A percentile compares a stretch with the other conserved stretches of the same genome.
Evolutionary conservation across 1,140 invertebrate species (phyloP).

Genomic region (Zaprionus kolodkinae): DNA sequence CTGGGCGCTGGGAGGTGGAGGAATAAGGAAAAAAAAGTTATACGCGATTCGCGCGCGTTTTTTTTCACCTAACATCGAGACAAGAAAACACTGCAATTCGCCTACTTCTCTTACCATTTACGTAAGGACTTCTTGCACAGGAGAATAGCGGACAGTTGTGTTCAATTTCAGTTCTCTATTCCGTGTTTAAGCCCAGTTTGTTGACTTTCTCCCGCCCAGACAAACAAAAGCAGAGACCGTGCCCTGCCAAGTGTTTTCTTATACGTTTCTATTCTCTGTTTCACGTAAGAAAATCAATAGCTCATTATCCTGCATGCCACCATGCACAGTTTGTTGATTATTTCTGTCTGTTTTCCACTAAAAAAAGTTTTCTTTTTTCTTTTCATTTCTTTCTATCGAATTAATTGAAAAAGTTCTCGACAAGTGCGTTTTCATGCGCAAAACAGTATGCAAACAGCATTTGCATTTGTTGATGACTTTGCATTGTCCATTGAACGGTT

Average conservation of each 20-base stretch:
- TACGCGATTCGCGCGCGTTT: constrained; percentile 37
- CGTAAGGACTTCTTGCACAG: constrained; percentile 26
- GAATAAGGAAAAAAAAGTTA: neutral
- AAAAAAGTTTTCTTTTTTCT: neutral
- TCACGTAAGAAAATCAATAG: constrained; percentile 69
- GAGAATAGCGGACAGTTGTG: neutral
- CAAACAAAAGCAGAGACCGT: constrained; percentile 6
- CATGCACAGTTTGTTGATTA: constrained; percentile 1
- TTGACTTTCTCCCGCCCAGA: constrained; percentile 2
- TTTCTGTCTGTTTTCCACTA: constrained; percentile 30
- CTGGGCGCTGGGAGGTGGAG: constrained; percentile 7
- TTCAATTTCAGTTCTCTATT: neutral
- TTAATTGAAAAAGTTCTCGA: constrained; percentile 65
- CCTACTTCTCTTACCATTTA: constrained; percentile 36
- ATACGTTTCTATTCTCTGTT: constrained; percentile 14
- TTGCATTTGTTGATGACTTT: constrained; percentile 38
- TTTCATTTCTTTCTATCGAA: constrained; percentile 22
- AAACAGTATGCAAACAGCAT: constrained; percentile 9
- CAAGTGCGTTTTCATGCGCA: neutral
- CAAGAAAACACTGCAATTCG: constrained; percentile 20
- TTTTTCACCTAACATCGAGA: neutral
- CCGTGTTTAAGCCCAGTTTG: neutral
- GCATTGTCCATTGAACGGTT: constrained; percentile 53
- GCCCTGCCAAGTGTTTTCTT: neutral
- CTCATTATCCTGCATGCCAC: constrained; percentile 22